Base-by-base conservation (phyloP, 2,888 invertebrate species). In the Frankliniella intonsa region DNA sequence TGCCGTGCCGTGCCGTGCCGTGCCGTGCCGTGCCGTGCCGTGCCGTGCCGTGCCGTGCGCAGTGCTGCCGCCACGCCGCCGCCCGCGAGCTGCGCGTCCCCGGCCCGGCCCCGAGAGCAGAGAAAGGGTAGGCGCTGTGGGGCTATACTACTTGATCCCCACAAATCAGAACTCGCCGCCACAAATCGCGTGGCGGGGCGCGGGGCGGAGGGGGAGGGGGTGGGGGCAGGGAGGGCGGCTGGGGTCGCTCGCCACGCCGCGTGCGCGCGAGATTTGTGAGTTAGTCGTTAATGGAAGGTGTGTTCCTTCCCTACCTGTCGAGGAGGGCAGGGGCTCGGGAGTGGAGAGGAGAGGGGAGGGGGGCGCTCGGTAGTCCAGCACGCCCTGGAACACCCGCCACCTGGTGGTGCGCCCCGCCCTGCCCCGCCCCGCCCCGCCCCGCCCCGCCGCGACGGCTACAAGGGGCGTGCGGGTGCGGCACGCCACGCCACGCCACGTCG, bases 361-460 rank as follows among this genome's bases (percentile, higher is more conserved):
- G 81, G 82, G 38, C 38, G 5, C 3, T 2, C 38, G 5, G 38
- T 38, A 38, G 38, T 38, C 38, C 38, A 38, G 38, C 38, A 38
- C 38, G 38, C 38, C 38, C 38, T 38, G 38, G 38, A 62, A 62
- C 62, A 62, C 62, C 38, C 17, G 83, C 79, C 79, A 81, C 80
- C 38, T 38, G n/a, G 82, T 50, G 22, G 79, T 25, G 11, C 22
- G 50, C 38, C 80, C 79, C 55, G 79, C 62, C 38, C 49, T 81
- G 76, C 80, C 80, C 82, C 38, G 55, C 84, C 83, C 84, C 83
- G 69, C 51, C 9, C 14, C 55, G 55, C 55, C 55, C 14, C 55
- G 55, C 55, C 55, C 14, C 55, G 62, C 62, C 62, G 7, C 14
- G 62, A 17, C 62, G 62, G 19, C 19, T 62, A n/a, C 62, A 62